Evolutionary conservation across 2,113 vertebrate genomes (phyloP).

Genomic region (Notarius lentiginosus): DNA sequence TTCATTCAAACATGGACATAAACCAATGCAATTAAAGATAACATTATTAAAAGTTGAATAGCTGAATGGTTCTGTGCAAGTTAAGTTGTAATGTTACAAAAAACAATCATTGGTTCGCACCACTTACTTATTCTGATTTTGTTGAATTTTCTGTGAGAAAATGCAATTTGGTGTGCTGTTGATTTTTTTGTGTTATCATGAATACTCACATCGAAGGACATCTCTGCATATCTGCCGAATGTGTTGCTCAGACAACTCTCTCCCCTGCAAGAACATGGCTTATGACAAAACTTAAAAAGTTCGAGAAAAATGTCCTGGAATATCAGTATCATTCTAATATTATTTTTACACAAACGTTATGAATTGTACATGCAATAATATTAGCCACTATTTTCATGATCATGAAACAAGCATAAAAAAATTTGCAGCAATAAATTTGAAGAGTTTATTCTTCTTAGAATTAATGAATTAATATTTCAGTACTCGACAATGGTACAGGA

Average conservation of each 20-base stretch:
- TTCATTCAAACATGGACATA: background rate
- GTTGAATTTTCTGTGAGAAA: background rate
- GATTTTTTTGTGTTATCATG: background rate
- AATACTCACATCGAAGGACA: constrained; percentile 85
- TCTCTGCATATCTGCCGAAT: constrained; percentile 92
- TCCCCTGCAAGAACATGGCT: constrained; percentile 71
- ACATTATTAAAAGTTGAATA: too few species aligned
- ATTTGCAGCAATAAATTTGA: background rate
- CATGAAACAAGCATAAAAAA: background rate
- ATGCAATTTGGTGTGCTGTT: background rate
- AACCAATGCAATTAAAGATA: background rate
- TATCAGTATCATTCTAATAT: background rate
- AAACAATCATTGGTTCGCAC: background rate
- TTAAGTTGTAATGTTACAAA: too few species aligned
- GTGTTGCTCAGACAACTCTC: constrained; percentile 85
- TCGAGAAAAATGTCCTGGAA: background rate
- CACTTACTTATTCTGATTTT: background rate
- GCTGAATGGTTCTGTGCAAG: too few species aligned
- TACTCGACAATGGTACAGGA: background rate
- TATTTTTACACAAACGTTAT: background rate
- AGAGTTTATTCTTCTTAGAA: background rate
- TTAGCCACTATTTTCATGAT: background rate
- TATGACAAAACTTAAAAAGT: background rate
- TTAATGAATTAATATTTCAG: background rate
- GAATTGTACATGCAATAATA: background rate